Evolutionary conservation across 2,888 invertebrate genomes (phyloP).

Genomic region (Desoria tigrina): DNA sequence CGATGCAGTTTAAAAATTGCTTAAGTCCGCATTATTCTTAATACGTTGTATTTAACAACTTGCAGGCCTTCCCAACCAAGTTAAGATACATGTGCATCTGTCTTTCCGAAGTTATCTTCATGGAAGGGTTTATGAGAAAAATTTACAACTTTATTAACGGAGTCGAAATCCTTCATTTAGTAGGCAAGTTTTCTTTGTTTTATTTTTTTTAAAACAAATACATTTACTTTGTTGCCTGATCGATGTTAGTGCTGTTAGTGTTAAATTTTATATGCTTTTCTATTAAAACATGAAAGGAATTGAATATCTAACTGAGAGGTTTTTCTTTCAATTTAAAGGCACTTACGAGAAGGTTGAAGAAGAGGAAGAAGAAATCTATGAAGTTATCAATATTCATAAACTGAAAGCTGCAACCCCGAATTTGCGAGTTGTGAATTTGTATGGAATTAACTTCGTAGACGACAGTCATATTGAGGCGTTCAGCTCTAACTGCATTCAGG

Average conservation of each 20-base stretch:
- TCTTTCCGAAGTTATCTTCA: conserved; percentile 97
- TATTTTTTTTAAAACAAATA: background rate
- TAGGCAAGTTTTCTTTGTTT: conserved; percentile 72
- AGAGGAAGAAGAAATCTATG: conserved; percentile 98
- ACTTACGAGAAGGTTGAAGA: conserved; percentile 97
- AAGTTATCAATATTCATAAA: conserved; percentile 98
- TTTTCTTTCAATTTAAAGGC: too few relatives aligned
- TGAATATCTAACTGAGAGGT: too few relatives aligned
- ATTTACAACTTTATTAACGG: conserved; percentile 99
- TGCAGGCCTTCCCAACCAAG: conserved; percentile 95
- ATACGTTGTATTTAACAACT: conserved; percentile 26
- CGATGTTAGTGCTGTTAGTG: background rate
- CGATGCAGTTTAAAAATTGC: background rate
- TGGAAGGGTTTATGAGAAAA: conserved; percentile 99
- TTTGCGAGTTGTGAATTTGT: conserved; percentile 93
- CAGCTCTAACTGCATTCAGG: conserved; percentile 91
- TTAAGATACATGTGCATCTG: conserved; percentile 93
- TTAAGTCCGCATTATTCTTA: background rate
- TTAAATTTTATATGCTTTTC: background rate
- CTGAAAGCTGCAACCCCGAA: conserved; percentile 98
- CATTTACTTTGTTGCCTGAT: too few relatives aligned
- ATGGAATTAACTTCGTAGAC: conserved; percentile 97
- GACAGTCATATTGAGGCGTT: conserved; percentile 99
- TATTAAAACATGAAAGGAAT: background rate
- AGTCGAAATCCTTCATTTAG: conserved; percentile 91